Conservation (phyloP, 2,797 vertebrate genomes). For the Cryptoblepharus egeriae region DNA sequence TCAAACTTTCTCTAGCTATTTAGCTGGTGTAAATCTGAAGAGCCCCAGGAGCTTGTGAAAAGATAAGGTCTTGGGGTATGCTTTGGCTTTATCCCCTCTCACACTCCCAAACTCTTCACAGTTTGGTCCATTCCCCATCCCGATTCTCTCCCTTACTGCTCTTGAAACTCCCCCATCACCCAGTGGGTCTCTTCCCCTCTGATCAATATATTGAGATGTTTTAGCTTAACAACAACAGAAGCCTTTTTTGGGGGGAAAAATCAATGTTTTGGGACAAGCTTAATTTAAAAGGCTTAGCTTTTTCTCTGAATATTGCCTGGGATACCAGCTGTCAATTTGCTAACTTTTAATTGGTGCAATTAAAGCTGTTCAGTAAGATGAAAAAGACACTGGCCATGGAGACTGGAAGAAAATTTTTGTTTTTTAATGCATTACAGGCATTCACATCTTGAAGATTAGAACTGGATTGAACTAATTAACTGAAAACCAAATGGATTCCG, state of each 20-base stretch:
- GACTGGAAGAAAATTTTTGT: neutral
- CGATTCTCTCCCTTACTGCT: no score
- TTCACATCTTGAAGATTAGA: neutral
- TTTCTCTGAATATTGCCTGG: neutral
- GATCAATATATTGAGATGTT: no score
- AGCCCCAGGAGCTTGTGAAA: no score
- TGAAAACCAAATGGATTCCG: neutral
- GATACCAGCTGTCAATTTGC: neutral
- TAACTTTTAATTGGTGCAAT: slow-evolving; percentile 4
- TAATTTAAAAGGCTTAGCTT: neutral
- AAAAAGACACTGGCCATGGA: neutral
- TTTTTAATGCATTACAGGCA: neutral
- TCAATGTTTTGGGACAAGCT: neutral
- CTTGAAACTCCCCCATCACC: no score
- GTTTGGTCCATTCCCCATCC: no score
- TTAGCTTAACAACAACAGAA: neutral
- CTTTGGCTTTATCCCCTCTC: no score
- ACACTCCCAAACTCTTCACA: no score
- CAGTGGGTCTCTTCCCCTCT: no score
- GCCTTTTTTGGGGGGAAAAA: neutral
- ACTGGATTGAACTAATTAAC: neutral
- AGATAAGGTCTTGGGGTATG: no score
- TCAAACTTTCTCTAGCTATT: no score
- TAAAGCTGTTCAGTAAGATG: neutral
- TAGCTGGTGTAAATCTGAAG: no score